Conservation (phyloP, 1,140 invertebrate species). For the Zaprionus africanus region DNA sequence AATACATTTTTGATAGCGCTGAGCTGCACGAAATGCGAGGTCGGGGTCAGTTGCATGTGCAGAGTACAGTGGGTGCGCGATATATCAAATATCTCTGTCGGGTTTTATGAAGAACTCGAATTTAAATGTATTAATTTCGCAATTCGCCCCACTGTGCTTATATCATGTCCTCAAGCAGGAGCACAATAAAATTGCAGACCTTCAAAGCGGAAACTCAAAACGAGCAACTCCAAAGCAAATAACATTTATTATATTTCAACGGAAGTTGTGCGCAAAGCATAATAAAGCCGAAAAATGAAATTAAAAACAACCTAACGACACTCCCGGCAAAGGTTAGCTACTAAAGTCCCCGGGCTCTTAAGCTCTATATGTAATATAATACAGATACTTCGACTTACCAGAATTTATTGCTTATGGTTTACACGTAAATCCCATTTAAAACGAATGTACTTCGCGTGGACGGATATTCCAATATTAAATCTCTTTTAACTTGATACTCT, state of each 20-base stretch:
- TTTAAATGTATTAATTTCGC: background rate
- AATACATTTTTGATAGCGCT: constrained; percentile 21
- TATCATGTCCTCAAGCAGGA: constrained; percentile 1
- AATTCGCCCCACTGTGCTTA: background rate
- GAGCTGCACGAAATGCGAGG: constrained; percentile 18
- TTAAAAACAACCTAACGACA: background rate
- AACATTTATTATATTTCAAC: constrained; percentile 4
- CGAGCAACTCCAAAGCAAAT: constrained; percentile 1
- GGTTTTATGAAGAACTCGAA: background rate
- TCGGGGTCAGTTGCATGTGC: constrained; percentile 18
- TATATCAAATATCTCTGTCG: background rate
- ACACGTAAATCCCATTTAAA: constrained; percentile 32
- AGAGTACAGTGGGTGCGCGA: background rate
- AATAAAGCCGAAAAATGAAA: background rate
- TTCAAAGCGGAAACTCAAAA: constrained; percentile 9
- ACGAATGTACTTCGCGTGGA: constrained; percentile 13
- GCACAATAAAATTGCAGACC: background rate
- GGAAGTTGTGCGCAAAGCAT: background rate
- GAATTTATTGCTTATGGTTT: constrained; percentile 4
- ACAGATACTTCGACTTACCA: constrained; percentile 26
- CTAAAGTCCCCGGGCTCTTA: background rate
- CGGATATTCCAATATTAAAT: constrained; percentile 25
- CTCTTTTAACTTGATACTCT: background rate
- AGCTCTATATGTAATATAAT: background rate
- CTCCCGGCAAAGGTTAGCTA: background rate